These are phyloP conservation scores for Kuschelorhynchus macadamiae DNA, from an alignment of 2,888 invertebrate species.

Conservation along the genomic window DNA sequence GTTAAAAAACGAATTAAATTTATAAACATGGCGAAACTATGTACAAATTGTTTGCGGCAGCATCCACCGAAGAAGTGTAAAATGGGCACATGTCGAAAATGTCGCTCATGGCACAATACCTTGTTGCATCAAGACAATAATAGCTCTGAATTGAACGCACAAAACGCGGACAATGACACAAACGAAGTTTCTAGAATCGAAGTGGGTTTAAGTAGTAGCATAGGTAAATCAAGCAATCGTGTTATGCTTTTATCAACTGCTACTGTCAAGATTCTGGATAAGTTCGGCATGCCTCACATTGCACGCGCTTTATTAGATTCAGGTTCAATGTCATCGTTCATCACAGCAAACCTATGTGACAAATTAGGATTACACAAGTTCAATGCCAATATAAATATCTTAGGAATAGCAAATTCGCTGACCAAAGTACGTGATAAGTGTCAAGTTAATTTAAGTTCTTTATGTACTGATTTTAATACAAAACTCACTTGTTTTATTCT, in stretches of 20 bases:
- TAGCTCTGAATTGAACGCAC: neutral
- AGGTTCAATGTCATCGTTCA: neutral
- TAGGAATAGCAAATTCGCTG: slow-evolving; percentile 1
- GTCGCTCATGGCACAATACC: slow-evolving; percentile 11
- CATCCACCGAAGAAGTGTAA: slow-evolving; percentile 4
- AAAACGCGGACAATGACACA: neutral
- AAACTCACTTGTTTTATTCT: slow-evolving; percentile 1
- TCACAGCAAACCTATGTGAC: too few relatives aligned
- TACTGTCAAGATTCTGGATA: neutral
- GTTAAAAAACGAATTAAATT: neutral
- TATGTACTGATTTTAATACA: slow-evolving; percentile 3
- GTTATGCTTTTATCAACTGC: slow-evolving; percentile 1
- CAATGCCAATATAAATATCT: neutral
- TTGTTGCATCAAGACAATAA: neutral
- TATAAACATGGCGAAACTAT: slow-evolving; percentile 5
- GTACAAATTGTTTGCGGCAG: slow-evolving; percentile 5
- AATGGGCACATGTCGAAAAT: slow-evolving; percentile 13
- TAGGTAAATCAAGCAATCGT: too few relatives aligned
- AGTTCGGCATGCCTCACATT: neutral
- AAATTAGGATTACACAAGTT: neutral
- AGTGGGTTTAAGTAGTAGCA: too few relatives aligned
- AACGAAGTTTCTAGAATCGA: too few relatives aligned
- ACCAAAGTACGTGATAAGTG: neutral
- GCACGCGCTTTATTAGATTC: too few relatives aligned
- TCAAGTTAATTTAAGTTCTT: neutral